Base-by-base conservation (phyloP, 2,888 invertebrate genomes). In the Doris montereyensis region DNA sequence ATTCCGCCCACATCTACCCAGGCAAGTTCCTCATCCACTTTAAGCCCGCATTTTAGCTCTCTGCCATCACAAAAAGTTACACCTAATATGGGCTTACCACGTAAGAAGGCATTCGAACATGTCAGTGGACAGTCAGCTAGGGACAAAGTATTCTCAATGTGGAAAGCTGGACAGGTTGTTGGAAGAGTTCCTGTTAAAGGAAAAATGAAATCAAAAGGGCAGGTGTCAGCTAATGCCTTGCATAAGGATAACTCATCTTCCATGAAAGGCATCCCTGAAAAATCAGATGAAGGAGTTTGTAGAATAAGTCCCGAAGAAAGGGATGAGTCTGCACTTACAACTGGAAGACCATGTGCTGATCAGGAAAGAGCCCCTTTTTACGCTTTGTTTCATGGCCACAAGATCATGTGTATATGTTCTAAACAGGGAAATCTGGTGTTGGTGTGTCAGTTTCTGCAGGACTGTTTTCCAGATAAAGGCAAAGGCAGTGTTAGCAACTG, bases 101-200 rank as follows among this genome's bases (percentile, higher is more conserved):
- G n/a, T n/a, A n/a, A n/a, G n/a, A n/a, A n/a, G n/a, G n/a, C n/a
- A n/a, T n/a, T n/a, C n/a, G 70, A 58, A 32, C 52, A 1, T 3
- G 10, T 76, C 5, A 52, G 5, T 17, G 52, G 52, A 41, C n/a
- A n/a, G n/a, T 5, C 76, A 30, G 79, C 79, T 1, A 58, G 65
- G 24, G 76, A 79, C 8, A 79, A 76, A n/a, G 79, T 79, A 3
- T 71, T 71, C 52, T 32, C 65, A 32, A 21, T 71, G 71, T 79
- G 79, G 79, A 79, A 41, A 71, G 35, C 70, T 30, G 79, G 79
- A 8, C 79, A 79, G 4, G 71, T 79, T 58, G 58, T 71, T n/a
- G 76, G 72, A 5, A 76, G 62, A 26, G 34, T 17, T 32, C 52
- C 71, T 62, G 32, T n/a, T 8, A 24, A 17, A 28, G 68, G 1